phyloP scores from a whole-genome alignment of 2,888 invertebrate species.

The Frankliniella fusca region DNA sequence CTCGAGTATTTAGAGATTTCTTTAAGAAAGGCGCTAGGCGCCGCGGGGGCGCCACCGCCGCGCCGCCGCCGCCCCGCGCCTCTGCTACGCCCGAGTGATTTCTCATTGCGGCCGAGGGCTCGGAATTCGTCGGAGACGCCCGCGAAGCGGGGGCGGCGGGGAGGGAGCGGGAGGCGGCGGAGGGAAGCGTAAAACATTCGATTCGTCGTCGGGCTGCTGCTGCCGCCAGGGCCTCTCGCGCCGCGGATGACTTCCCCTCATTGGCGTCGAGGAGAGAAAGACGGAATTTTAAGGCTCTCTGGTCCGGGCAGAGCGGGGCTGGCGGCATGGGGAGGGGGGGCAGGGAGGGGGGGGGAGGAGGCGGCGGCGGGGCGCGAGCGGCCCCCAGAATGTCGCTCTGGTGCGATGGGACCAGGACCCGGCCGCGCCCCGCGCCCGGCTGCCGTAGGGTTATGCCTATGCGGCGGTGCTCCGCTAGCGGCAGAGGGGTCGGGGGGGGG shows the following conservation, averaged over 20 bases:
- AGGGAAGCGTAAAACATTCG: too few species aligned
- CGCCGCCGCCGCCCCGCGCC: background rate
- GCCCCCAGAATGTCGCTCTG: too few species aligned
- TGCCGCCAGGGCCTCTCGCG: too few species aligned
- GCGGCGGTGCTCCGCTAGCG: too few species aligned
- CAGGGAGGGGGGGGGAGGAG: background rate
- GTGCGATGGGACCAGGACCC: too few species aligned
- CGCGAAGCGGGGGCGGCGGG: background rate
- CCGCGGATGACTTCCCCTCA: too few species aligned
- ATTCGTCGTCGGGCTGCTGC: too few species aligned
- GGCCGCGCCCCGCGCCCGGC: too few species aligned
- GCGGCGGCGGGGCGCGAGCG: too few species aligned
- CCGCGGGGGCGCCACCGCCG: too few species aligned
- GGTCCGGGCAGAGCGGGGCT: background rate
- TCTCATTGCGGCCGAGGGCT: background rate
- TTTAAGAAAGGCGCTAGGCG: background rate
- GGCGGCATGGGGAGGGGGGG: background rate
- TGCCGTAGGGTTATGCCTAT: too few species aligned
- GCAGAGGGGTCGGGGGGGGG: background rate
- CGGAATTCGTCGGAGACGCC: background rate
- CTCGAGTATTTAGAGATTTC: constrained; percentile 21
- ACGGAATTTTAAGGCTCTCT: background rate
- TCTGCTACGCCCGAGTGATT: constrained; percentile 15
- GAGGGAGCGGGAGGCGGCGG: background rate
- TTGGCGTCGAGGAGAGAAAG: too few species aligned